A percentile compares a stretch with the other conserved stretches of the same genome.
These are phyloP conservation scores for Craterocephalus amniculus DNA, from an alignment of 2,797 vertebrate species.

Conservation along the genomic window DNA sequence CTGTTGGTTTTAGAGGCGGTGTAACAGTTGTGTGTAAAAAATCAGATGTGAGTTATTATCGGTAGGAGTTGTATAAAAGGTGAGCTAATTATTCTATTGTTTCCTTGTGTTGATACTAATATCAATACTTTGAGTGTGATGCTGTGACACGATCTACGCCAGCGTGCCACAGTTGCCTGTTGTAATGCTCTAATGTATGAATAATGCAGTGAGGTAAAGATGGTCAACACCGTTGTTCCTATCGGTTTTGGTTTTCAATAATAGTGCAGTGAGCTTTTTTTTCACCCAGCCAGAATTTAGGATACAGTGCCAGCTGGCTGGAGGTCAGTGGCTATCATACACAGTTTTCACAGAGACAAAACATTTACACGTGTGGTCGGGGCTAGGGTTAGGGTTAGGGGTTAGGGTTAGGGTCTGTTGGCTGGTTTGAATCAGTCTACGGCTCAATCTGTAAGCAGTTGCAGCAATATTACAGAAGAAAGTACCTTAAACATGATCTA, in stretches of 20 bases:
- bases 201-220: conserved; percentile 76
- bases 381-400: conserved; percentile 67
- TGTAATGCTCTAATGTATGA: conserved; percentile 40
- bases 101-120: conserved; percentile 41
- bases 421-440: conserved; percentile 80
- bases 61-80: conserved; percentile 52
- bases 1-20: conserved; percentile 40
- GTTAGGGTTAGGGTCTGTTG: conserved; percentile 64
- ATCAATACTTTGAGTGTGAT: conserved; percentile 53
- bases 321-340: conserved; percentile 58
- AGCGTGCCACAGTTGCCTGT: conserved; percentile 37
- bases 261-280: conserved; percentile 71
- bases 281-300: conserved; percentile 56
- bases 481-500: conserved; percentile 61
- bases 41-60: conserved; percentile 36
- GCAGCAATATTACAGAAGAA: conserved; percentile 68
- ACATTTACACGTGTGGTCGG: conserved; percentile 69
- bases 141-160: conserved; percentile 48
- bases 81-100: conserved; percentile 46
- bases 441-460: conserved; percentile 72
- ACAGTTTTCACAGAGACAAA: conserved; percentile 71
- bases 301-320: conserved; percentile 65
- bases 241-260: conserved; percentile 74
- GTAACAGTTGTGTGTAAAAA: conserved; percentile 46
- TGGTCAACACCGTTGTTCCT: conserved; percentile 53